Base-by-base conservation (phyloP, 2,888 invertebrate genomes). In the Acrobasis suavella region DNA sequence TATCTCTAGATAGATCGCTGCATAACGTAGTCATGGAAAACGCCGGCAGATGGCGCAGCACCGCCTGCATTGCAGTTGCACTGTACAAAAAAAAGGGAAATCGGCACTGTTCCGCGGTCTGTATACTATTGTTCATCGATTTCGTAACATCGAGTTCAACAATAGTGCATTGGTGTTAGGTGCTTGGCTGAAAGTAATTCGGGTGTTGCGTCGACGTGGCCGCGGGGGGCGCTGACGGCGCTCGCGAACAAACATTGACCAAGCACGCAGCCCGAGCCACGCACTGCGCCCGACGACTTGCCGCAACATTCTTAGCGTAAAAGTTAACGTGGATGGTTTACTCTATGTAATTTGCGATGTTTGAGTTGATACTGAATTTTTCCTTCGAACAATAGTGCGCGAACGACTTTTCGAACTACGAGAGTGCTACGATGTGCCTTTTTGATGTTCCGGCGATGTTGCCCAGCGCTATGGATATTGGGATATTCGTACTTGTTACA, bases 281-380 rank as follows among this genome's bases (percentile, higher is more conserved):
- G 86, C 86, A 78, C 81, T 80, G 84, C 83, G 83, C 85, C 80
- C 86, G 83, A 84, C 88, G 73, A 85, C 89, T 89, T 82, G 80
- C 89, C 91, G 91, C 91, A 91, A 91, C 92, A 92, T 92, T 92
- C 92, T 88, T 91, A 90, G 87, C 82, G 92, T 91, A 92, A 92
- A 91, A 92, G 91, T 91, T 90, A 91, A 73, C 85, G 90, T 84
- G 91, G 80, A 89, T 87, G 92, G 92, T 91, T 89, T 91, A 91
- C 91, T 92, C 91, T 91, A 88, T 85, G 90, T 80, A 91, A 91
- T 91, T 84, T 91, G 91, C 89, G 88, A 88, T 83, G 89, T 82
- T 82, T 76, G 76, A 88, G 86, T 89, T 86, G 84, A 83, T 81
- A 78, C 65, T 75, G 71, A 80, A 74, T 83, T 82, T 82, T 79